Evolutionary conservation across 2,888 invertebrate species (phyloP).

Genomic region (Stenodera caucasica): DNA sequence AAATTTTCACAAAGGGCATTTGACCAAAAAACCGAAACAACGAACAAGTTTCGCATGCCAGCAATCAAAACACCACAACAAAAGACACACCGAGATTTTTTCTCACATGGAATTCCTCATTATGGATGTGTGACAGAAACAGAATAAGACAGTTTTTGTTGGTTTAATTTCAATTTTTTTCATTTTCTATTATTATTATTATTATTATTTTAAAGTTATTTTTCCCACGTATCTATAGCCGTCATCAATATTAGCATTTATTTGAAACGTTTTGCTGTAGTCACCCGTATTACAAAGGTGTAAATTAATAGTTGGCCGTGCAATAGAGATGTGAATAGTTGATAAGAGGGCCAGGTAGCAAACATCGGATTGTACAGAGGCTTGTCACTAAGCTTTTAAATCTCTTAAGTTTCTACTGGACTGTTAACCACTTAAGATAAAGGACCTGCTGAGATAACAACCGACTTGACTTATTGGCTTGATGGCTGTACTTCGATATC

Average conservation of each 20-base stretch:
- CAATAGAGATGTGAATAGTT: constrained; percentile 41
- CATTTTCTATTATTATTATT: constrained; percentile 2
- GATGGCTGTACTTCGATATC: constrained; percentile 19
- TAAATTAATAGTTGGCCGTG: constrained; percentile 47
- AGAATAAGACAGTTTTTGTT: no score
- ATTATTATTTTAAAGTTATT: no score
- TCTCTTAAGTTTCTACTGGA: constrained; percentile 37
- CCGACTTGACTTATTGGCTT: constrained; percentile 29
- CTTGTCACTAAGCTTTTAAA: constrained; percentile 47
- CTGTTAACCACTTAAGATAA: constrained; percentile 45
- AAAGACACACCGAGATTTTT: constrained; percentile 2
- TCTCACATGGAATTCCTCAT: not conserved
- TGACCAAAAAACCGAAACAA: not conserved
- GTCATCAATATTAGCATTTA: constrained; percentile 2
- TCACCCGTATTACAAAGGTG: constrained; percentile 42
- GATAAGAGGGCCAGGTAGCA: constrained; percentile 43
- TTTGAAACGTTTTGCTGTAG: constrained; percentile 21
- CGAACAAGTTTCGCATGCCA: constrained; percentile 2
- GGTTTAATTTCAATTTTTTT: no score
- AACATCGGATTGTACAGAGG: constrained; percentile 41
- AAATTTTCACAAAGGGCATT: constrained; percentile 5
- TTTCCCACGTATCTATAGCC: constrained; percentile 14
- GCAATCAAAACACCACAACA: not conserved
- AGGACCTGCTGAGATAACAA: constrained; percentile 31
- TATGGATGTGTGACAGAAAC: not conserved